These are phyloP conservation scores for Eufriesea mexicana DNA, from an alignment of 1,140 invertebrate species.

Conservation along the genomic window DNA sequence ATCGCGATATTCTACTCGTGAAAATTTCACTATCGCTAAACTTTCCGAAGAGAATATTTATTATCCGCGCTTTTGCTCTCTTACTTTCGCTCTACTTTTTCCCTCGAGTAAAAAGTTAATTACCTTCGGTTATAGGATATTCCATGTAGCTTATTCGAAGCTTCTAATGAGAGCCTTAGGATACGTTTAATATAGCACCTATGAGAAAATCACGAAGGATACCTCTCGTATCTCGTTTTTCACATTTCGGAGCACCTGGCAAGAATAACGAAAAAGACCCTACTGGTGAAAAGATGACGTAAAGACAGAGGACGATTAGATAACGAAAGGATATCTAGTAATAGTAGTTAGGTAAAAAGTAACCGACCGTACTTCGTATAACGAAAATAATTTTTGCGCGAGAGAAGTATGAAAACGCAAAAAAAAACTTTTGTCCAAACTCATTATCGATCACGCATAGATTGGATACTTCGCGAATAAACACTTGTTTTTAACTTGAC, in stretches of 20 bases:
- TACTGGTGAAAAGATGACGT: too few species aligned
- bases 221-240: too few species aligned
- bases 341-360: neutral
- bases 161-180: conserved; percentile 5
- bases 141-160: neutral
- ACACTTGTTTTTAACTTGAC: neutral
- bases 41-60: neutral
- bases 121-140: neutral
- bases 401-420: neutral
- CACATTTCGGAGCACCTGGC: neutral
- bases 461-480: neutral
- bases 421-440: neutral
- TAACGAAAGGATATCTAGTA: too few species aligned
- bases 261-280: too few species aligned
- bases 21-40: neutral
- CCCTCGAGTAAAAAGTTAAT: neutral
- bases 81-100: neutral
- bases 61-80: neutral
- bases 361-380: neutral
- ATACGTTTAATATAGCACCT: neutral
- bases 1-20: neutral
- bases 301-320: too few species aligned
- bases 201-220: neutral
- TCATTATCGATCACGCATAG: neutral
- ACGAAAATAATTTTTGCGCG: neutral